These are phyloP conservation scores for Zaprionus inermis DNA, from an alignment of 1,140 invertebrate genomes.

Conservation along the genomic window DNA sequence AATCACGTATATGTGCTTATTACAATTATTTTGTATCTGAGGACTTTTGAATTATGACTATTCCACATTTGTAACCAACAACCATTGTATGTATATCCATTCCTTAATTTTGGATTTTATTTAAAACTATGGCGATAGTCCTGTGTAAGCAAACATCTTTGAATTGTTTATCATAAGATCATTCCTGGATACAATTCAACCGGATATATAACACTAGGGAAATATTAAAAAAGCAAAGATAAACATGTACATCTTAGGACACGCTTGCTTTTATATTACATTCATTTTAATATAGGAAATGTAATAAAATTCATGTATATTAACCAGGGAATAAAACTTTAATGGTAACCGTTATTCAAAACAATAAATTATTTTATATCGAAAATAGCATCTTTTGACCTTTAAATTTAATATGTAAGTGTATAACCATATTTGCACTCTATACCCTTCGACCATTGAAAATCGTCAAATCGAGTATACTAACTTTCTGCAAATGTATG, in stretches of 20 bases:
- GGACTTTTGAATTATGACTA: constrained; percentile 29
- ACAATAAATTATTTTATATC: constrained; percentile 18
- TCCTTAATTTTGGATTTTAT: constrained; percentile 28
- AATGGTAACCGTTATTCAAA: constrained; percentile 35
- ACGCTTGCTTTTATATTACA: constrained; percentile 45
- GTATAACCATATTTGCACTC: too few relatives aligned
- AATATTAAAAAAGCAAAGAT: constrained; percentile 40
- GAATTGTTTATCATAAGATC: constrained; percentile 22
- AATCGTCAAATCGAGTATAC: too few relatives aligned
- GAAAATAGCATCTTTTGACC: background rate
- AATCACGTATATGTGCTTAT: constrained; percentile 23
- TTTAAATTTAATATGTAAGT: background rate
- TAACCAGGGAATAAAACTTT: constrained; percentile 50
- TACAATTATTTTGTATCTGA: constrained; percentile 31
- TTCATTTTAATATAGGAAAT: constrained; percentile 38
- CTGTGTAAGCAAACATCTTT: constrained; percentile 27
- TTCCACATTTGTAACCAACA: constrained; percentile 41
- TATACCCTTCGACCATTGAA: too few relatives aligned
- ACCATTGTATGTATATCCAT: constrained; percentile 47
- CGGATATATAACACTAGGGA: constrained; percentile 39
- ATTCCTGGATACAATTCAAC: constrained; percentile 40
- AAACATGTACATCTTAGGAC: constrained; percentile 34
- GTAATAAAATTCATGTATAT: constrained; percentile 51
- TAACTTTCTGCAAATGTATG: too few relatives aligned
- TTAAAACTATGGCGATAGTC: constrained; percentile 29